These are phyloP conservation scores for Syrista parreyssii DNA, from an alignment of 2,888 invertebrate genomes.

Conservation along the genomic window DNA sequence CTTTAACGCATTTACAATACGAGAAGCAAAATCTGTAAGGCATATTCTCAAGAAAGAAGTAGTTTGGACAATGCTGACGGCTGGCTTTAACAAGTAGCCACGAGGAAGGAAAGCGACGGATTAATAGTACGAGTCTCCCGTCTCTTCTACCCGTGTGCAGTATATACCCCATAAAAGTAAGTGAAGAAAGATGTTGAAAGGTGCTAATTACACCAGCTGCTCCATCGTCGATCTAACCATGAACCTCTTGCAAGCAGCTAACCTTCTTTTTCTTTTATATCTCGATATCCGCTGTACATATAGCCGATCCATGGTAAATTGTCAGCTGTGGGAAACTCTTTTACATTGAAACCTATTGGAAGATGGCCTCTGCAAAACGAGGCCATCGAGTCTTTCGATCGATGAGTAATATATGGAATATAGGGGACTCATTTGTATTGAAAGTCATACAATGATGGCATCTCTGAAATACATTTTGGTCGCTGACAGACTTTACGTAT, in stretches of 20 bases:
- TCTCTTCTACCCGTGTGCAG: slow-evolving; percentile 4
- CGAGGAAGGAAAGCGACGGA: slow-evolving; percentile 14
- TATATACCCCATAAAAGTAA: slow-evolving; percentile 16
- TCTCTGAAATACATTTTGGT: neutral
- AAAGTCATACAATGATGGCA: too few relatives aligned
- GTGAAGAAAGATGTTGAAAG: slow-evolving; percentile 24
- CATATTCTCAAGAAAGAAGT: neutral
- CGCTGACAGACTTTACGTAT: neutral
- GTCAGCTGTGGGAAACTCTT: neutral
- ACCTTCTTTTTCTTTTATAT: neutral
- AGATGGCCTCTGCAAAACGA: too few relatives aligned
- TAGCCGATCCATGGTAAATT: neutral
- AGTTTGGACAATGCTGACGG: neutral
- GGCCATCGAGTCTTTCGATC: too few relatives aligned
- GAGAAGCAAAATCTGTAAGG: neutral
- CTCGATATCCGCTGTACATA: neutral
- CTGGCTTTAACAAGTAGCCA: slow-evolving; percentile 17
- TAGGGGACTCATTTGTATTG: too few relatives aligned
- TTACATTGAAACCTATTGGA: neutral
- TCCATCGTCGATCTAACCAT: neutral
- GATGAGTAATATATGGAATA: too few relatives aligned
- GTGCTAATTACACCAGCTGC: slow-evolving; percentile 18
- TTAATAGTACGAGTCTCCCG: slow-evolving; percentile 4
- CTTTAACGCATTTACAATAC: neutral
- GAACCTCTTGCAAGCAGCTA: neutral